Evolutionary conservation across 2,888 invertebrate genomes (phyloP), one percentile per base, ranked within the genome.

Genomic region (Agrotis segetum): DNA sequence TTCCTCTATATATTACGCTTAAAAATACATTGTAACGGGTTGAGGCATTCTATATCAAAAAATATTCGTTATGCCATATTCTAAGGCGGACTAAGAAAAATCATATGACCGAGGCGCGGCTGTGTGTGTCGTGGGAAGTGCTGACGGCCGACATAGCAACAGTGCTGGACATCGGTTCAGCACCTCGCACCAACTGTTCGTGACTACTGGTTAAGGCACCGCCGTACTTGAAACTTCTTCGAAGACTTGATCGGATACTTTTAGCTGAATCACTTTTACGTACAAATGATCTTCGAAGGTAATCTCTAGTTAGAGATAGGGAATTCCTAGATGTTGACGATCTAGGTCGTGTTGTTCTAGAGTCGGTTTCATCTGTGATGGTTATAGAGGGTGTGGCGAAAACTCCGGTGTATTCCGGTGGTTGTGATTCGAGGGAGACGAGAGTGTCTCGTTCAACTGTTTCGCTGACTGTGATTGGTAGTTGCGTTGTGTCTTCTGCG

Each of bases 181-280:
- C 97, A 1, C 96, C 96, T 40, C 97, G 95, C 6, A 97, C 97
- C 78, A 97, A 90, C 64, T 96, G 96, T 84, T 97, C 97, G 59
- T 97, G 96, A 82, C 97, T 97, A 3, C 92, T 94, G 0, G 94
- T 94, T 69, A 95, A 73, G 0, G 86, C 88, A 88, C 93, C 90
- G 88, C 97, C 90, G 84, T 96, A 93, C 73, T 92, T 92, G 79
- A 96, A 95, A 83, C 94, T 94, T 56, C 96, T 88, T 4, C 96
- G 89, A 40, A 96, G 86, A 84, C 96, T 94, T 17, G 95, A 95
- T 0, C 96, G 85, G 29, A 96, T 93, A n/a, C 91, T 93, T 52
- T 95, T 95, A 0, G 92, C 94, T 0, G 95, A 94, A 65, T 95
- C 95, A 71, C 93, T 94, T 76, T 95, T 95, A 3, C 95, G 84